Conservation (phyloP, 2,888 invertebrate genomes). For the Cinara cedri region DNA sequence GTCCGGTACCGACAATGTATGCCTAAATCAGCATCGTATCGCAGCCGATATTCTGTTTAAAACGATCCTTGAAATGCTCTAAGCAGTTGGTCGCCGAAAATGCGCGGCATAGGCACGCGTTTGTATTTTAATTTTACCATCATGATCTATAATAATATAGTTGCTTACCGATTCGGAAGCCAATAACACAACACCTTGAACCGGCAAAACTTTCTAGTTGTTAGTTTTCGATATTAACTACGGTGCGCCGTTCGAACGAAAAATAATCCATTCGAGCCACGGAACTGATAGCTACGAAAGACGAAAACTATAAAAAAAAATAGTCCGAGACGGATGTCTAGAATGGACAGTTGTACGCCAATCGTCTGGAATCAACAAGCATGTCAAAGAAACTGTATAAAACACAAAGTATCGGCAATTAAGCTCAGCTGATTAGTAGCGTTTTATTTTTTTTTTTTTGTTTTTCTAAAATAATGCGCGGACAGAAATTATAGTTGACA, state of each 20-base stretch:
- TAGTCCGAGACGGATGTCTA: neutral
- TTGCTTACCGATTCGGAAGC: neutral
- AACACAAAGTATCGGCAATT: neutral
- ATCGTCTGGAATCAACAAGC: neutral
- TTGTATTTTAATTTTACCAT: neutral
- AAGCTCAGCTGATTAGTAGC: neutral
- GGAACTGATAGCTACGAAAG: neutral
- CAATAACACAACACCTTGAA: neutral
- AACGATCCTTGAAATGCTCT: too few species aligned
- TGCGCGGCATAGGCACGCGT: neutral
- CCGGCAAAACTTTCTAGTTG: neutral
- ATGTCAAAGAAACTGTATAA: slow-evolving; percentile 31
- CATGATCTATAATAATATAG: neutral
- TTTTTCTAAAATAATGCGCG: too few species aligned
- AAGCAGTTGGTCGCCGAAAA: neutral
- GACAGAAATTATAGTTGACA: too few species aligned
- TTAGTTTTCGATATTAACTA: neutral
- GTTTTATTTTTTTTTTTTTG: neutral
- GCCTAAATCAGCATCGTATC: too few species aligned
- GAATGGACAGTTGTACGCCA: too few species aligned
- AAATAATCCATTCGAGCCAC: slow-evolving; percentile 1
- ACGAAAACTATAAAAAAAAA: too few species aligned
- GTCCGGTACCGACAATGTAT: too few species aligned
- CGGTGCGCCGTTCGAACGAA: neutral
- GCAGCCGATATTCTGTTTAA: too few species aligned